A percentile compares a stretch with the other conserved stretches of the same genome.
Conservation (phyloP, 2,888 invertebrate species). For the Dilophus febrilis region DNA sequence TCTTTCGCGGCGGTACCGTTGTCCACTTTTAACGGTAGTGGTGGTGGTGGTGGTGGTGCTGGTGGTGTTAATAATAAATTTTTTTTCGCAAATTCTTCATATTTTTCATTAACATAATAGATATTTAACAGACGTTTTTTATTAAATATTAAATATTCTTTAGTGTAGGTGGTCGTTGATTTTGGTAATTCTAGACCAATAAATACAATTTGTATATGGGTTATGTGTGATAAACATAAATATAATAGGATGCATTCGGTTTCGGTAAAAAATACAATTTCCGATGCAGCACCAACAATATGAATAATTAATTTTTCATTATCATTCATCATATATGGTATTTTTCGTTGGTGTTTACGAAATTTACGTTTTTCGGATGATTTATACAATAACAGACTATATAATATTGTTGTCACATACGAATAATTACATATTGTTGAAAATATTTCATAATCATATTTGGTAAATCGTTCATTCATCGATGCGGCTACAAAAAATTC, state of each 20-base stretch:
- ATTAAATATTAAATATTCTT: no score
- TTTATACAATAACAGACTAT: no score
- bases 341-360: no score
- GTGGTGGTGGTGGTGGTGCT: no score
- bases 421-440: constrained; percentile 18
- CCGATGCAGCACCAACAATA: constrained; percentile 17
- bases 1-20: no score
- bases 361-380: no score
- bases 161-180: neutral
- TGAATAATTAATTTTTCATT: constrained; percentile 12
- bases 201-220: constrained; percentile 15
- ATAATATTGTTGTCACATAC: constrained; percentile 18
- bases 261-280: constrained; percentile 16
- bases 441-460: constrained; percentile 16
- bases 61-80: no score
- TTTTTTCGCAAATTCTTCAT: no score
- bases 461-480: constrained; percentile 11
- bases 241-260: constrained; percentile 19
- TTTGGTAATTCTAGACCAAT: constrained; percentile 16
- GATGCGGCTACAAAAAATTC: no score
- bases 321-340: constrained; percentile 9
- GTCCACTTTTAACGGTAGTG: no score
- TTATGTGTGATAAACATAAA: constrained; percentile 15
- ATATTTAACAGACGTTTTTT: no score
- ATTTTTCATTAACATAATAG: no score